phyloP scores from a whole-genome alignment of 2,888 invertebrate genomes.

The Ochropleura leucogaster region DNA sequence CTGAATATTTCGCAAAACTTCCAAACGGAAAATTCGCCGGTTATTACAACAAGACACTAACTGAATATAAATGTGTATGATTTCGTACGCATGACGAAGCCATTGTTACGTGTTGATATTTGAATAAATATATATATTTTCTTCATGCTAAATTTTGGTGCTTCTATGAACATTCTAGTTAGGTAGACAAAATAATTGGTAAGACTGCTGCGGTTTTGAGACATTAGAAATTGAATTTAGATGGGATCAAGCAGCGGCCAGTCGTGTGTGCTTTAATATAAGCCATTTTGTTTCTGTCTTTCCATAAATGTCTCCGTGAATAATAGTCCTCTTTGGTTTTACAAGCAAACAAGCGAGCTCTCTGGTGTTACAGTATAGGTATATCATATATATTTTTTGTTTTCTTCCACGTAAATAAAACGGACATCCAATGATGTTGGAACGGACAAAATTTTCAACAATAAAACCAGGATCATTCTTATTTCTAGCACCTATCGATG shows the following conservation, averaged over 20 bases:
- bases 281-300: no score
- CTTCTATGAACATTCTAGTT: not conserved
- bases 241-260: not conserved
- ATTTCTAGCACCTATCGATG: not conserved
- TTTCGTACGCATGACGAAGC: constrained; percentile 49
- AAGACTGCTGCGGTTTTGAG: not conserved
- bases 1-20: constrained; percentile 20
- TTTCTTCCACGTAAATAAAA: not conserved
- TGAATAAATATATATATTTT: constrained; percentile 18
- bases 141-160: not conserved
- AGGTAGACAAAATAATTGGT: not conserved
- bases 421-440: not conserved
- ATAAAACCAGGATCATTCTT: not conserved
- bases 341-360: no score
- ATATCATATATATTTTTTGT: no score
- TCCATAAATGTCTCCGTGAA: not conserved
- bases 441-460: not conserved
- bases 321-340: not conserved
- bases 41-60: constrained; percentile 40
- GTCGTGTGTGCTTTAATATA: no score
- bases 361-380: no score
- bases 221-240: not conserved
- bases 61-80: constrained; percentile 60
- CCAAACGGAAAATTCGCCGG: constrained; percentile 34
- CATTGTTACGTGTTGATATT: constrained; percentile 57